Evolutionary conservation across 2,797 vertebrate species (phyloP).

Genomic region (Gallinago stenura): DNA sequence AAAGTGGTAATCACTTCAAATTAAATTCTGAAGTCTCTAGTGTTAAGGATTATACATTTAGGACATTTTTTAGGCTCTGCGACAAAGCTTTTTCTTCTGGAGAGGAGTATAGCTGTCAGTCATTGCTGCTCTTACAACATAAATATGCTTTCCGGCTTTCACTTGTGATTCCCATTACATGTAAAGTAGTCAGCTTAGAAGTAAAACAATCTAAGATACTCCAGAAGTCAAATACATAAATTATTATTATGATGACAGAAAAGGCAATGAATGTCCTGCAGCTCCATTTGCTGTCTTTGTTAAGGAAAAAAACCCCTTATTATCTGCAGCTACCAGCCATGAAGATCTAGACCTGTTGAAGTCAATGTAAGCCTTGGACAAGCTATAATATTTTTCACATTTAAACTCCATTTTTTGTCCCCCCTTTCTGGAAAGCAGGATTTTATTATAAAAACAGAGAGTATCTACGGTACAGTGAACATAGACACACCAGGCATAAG

Average conservation of each 20-base stretch:
- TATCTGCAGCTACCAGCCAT: conserved; percentile 65
- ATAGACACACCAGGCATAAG: conserved; percentile 9
- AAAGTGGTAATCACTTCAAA: conserved; percentile 13
- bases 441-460: conserved; percentile 37
- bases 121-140: conserved; percentile 25
- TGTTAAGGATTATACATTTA: conserved; percentile 30
- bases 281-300: conserved; percentile 71
- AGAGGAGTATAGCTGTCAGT: conserved; percentile 54
- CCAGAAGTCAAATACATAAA: conserved; percentile 70
- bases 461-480: conserved; percentile 5
- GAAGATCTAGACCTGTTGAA: conserved; percentile 66
- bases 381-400: conserved; percentile 62
- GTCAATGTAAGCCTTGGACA: conserved; percentile 62
- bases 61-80: not conserved
- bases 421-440: not conserved
- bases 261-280: conserved; percentile 52
- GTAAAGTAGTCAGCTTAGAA: conserved; percentile 59
- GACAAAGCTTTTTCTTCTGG: not conserved
- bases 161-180: conserved; percentile 47
- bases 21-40: conserved; percentile 8
- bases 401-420: not conserved
- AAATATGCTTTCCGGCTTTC: conserved; percentile 56
- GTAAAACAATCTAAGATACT: conserved; percentile 68
- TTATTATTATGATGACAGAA: conserved; percentile 69
- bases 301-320: conserved; percentile 72